Evolutionary conservation across 2,797 vertebrate genomes (phyloP).

Genomic region (Gymnothorax javanicus): DNA sequence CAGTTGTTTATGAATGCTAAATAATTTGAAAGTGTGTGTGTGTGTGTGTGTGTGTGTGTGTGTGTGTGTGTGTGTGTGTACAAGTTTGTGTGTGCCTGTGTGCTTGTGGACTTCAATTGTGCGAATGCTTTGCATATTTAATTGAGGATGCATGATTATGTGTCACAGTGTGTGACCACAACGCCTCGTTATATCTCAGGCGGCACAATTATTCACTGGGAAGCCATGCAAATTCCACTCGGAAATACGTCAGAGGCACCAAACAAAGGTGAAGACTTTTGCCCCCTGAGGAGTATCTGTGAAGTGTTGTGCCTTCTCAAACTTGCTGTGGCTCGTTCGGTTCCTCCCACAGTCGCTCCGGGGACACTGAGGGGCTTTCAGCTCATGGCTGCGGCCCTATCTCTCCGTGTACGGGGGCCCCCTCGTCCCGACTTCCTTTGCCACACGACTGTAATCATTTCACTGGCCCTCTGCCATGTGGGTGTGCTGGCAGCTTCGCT

Average conservation of each 20-base stretch:
- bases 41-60: background rate
- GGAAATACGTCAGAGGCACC: background rate
- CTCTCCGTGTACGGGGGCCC: background rate
- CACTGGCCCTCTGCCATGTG: slow-evolving; percentile 86
- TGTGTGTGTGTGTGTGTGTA: background rate
- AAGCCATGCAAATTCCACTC: background rate
- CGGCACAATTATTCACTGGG: background rate
- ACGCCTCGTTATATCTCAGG: background rate
- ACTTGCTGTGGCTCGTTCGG: background rate
- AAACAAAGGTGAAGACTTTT: background rate
- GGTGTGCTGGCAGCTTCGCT: slow-evolving; percentile 87
- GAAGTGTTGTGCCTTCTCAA: background rate
- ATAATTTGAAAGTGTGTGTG: background rate
- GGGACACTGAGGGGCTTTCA: slow-evolving; percentile 59
- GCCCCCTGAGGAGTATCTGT: background rate
- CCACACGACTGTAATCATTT: slow-evolving; percentile 83
- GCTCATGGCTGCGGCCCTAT: slow-evolving; percentile 67
- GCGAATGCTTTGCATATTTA: background rate
- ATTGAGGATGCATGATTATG: background rate
- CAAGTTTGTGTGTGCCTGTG: background rate
- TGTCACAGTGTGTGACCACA: background rate
- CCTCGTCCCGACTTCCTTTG: slow-evolving; percentile 53
- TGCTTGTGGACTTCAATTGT: background rate
- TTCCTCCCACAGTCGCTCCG: background rate
- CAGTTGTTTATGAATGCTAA: too few relatives aligned